Conservation (phyloP, 2,888 invertebrate species). For the Brachyptera putata region DNA sequence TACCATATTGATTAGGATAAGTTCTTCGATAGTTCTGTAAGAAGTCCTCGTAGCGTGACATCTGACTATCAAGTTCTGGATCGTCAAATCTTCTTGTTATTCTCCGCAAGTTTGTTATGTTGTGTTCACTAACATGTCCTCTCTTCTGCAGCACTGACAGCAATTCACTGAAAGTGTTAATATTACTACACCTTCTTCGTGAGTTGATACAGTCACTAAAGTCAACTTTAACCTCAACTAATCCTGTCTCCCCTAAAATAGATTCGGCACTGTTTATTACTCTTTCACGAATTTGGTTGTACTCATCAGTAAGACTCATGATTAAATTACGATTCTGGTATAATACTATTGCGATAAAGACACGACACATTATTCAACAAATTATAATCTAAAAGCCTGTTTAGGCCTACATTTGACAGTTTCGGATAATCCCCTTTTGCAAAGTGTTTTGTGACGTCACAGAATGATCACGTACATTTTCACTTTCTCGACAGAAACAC, state of each 20-base stretch:
- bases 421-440: too few species aligned
- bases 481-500: too few species aligned
- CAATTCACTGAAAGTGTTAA: conserved; percentile 10
- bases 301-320: not conserved
- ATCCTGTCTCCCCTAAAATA: not conserved
- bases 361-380: too few species aligned
- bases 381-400: too few species aligned
- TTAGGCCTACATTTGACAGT: too few species aligned
- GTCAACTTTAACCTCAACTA: conserved; percentile 1
- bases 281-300: not conserved
- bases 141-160: conserved; percentile 22
- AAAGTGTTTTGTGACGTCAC: too few species aligned
- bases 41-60: not conserved
- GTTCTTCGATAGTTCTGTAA: not conserved
- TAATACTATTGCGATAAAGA: too few species aligned
- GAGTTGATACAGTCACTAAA: conserved; percentile 22
- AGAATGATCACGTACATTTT: too few species aligned
- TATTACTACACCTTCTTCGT: conserved; percentile 21
- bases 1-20: not conserved
- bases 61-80: not conserved
- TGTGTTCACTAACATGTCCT: conserved; percentile 5
- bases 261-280: not conserved
- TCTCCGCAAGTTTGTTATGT: not conserved
- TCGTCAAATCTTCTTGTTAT: conserved; percentile 7
- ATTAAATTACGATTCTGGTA: too few species aligned